Percentiles rank a stretch among this genome's conserved stretches.
phyloP scores from a whole-genome alignment of 2,797 vertebrate species.

The Sebastolobus alascanus region DNA sequence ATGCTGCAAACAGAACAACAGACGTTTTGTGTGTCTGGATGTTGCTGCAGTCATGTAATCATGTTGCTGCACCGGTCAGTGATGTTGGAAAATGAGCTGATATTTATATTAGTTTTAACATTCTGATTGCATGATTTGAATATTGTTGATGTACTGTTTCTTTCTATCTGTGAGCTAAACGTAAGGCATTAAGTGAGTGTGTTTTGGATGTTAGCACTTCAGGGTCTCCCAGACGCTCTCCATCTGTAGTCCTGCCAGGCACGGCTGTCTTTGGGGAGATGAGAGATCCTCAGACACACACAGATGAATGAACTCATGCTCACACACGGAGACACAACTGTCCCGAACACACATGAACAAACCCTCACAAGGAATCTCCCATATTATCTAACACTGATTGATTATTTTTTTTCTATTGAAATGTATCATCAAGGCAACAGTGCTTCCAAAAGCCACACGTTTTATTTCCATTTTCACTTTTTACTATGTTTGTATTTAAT shows the following conservation, averaged over 20 bases:
- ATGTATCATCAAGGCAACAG: neutral
- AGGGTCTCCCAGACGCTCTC: slow-evolving; percentile 45
- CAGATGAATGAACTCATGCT: slow-evolving; percentile 14
- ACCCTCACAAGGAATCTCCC: slow-evolving; percentile 1
- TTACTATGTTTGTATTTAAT: neutral
- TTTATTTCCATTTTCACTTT: neutral
- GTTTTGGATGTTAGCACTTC: slow-evolving; percentile 16
- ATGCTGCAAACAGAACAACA: neutral
- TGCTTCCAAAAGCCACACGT: neutral
- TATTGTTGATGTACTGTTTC: neutral
- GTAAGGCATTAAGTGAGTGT: neutral
- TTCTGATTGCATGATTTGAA: neutral
- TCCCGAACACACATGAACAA: neutral
- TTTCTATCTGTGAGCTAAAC: neutral
- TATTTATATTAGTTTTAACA: neutral
- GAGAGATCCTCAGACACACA: slow-evolving; percentile 27
- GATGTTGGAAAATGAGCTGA: neutral
- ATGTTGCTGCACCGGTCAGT: neutral
- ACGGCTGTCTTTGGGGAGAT: slow-evolving; percentile 38
- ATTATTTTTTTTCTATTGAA: neutral
- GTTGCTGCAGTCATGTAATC: neutral
- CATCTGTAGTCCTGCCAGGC: slow-evolving; percentile 60
- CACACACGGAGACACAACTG: neutral
- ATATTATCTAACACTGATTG: neutral
- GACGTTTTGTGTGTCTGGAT: neutral